A percentile compares a stretch with the other conserved stretches of the same genome.
phyloP scores from a whole-genome alignment of 2,888 invertebrate species.

The Agrotis ipsilon region DNA sequence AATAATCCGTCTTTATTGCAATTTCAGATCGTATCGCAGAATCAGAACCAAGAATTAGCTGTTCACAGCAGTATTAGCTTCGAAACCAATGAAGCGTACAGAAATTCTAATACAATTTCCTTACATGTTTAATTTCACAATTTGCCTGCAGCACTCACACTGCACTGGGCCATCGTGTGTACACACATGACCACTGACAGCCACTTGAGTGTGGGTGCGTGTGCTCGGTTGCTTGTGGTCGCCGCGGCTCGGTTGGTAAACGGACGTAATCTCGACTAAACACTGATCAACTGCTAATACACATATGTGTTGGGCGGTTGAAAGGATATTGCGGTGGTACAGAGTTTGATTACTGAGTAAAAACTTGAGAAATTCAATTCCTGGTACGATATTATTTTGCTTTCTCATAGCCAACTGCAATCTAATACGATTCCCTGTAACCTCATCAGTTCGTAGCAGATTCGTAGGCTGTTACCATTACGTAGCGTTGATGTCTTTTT shows the following conservation, averaged over 20 bases:
- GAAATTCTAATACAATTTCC: slow-evolving; percentile 44
- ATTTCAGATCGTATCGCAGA: background rate
- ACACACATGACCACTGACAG: slow-evolving; percentile 15
- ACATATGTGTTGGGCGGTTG: slow-evolving; percentile 58
- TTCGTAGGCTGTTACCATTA: slow-evolving; percentile 27
- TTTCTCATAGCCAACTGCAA: background rate
- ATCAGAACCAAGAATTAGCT: slow-evolving; percentile 9
- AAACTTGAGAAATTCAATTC: background rate
- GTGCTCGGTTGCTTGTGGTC: slow-evolving; percentile 79
- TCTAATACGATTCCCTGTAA: background rate
- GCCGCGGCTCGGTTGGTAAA: slow-evolving; percentile 83
- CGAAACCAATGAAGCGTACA: slow-evolving; percentile 27
- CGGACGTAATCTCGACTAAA: slow-evolving; percentile 88
- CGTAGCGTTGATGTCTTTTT: slow-evolving; percentile 40
- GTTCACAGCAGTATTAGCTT: slow-evolving; percentile 32
- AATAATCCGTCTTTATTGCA: too few species aligned
- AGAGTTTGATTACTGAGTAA: slow-evolving; percentile 66
- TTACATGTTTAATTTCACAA: slow-evolving; percentile 53
- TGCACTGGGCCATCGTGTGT: slow-evolving; percentile 5
- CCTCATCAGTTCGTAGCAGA: slow-evolving; percentile 21
- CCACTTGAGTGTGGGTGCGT: slow-evolving; percentile 49
- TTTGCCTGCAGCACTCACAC: slow-evolving; percentile 50
- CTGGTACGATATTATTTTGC: background rate
- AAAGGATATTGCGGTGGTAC: slow-evolving; percentile 10
- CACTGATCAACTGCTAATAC: slow-evolving; percentile 77